Conservation (phyloP, 2,797 vertebrate genomes). For the Ctenopoma multispine region DNA sequence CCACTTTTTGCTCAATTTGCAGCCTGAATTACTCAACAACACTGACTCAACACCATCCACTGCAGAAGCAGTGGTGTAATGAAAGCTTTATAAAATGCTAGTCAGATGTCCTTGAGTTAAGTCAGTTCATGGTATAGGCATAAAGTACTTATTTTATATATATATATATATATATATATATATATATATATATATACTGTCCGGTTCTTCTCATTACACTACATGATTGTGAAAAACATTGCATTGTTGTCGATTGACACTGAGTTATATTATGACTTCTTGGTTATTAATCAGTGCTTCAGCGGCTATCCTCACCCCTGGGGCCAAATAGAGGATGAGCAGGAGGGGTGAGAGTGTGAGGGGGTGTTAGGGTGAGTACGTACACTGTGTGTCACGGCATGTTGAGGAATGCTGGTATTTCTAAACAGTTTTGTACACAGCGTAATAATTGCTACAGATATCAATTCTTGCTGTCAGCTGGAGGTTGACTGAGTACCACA, state of each 20-base stretch:
- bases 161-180: no score
- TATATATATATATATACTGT: no score
- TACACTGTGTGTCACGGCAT: constrained; percentile 65
- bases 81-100: not conserved
- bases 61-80: no score
- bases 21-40: no score
- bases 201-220: not conserved
- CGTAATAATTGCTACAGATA: constrained; percentile 8
- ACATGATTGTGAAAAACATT: constrained; percentile 9
- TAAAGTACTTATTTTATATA: no score
- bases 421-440: constrained; percentile 12
- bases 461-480: constrained; percentile 23
- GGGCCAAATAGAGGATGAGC: constrained; percentile 20
- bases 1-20: no score
- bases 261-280: not conserved
- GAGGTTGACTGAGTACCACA: not conserved
- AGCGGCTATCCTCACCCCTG: constrained; percentile 32
- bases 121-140: not conserved
- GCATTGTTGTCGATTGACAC: not conserved
- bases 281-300: constrained; percentile 40
- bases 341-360: constrained; percentile 14
- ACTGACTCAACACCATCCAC: no score
- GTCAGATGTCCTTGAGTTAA: not conserved
- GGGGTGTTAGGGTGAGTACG: constrained; percentile 17
- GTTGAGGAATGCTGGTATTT: constrained; percentile 66